These are phyloP conservation scores for Acleris cristana DNA, from an alignment of 2,888 invertebrate species.

Conservation along the genomic window DNA sequence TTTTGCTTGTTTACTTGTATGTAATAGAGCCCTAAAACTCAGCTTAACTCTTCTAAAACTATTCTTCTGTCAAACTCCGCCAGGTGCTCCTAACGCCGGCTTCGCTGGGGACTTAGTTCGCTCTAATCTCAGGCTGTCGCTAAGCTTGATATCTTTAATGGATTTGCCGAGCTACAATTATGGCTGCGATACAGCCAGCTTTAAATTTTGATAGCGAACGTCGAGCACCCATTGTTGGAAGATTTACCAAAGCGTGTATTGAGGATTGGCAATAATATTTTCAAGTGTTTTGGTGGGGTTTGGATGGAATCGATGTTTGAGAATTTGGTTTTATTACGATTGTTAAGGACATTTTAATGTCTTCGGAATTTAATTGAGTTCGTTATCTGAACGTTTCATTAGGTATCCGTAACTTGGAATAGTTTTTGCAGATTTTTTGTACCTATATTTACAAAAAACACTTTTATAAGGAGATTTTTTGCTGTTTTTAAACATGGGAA, in stretches of 20 bases:
- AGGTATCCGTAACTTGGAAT: too few relatives aligned
- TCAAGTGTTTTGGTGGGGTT: background rate
- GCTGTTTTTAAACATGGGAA: too few relatives aligned
- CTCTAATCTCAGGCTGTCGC: slow-evolving; percentile 47
- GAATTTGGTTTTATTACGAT: too few relatives aligned
- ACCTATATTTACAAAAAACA: too few relatives aligned
- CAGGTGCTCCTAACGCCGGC: background rate
- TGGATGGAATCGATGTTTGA: background rate
- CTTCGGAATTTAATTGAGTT: too few relatives aligned
- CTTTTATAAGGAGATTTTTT: too few relatives aligned
- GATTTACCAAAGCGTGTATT: background rate
- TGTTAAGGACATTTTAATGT: too few relatives aligned
- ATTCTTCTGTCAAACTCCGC: background rate
- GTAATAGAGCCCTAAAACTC: too few relatives aligned
- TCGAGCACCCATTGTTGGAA: background rate
- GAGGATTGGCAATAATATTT: background rate
- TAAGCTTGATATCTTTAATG: slow-evolving; percentile 41
- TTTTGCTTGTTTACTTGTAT: too few relatives aligned
- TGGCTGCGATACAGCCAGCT: slow-evolving; percentile 12
- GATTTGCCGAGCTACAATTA: slow-evolving; percentile 8
- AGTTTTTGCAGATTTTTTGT: too few relatives aligned
- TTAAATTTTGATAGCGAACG: slow-evolving; percentile 9
- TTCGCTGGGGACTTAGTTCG: slow-evolving; percentile 6
- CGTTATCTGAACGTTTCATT: too few relatives aligned
- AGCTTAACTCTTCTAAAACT: background rate